Base-by-base conservation (phyloP, 2,113 vertebrate species). In the Nerophis lumbriciformis region DNA sequence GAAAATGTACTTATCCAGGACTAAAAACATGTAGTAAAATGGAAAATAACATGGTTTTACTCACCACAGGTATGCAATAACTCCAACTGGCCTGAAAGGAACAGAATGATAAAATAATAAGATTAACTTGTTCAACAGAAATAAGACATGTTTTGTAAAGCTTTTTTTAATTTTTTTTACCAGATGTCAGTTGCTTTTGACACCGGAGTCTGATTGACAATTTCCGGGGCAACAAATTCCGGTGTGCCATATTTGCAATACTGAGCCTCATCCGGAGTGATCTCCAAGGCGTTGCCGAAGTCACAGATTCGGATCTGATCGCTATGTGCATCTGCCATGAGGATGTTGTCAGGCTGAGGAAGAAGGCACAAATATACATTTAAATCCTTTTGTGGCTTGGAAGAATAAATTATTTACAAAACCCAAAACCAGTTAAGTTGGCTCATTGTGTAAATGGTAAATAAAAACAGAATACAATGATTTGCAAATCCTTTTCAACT, bases 191-290 rank as follows among this genome's bases (percentile, higher is more conserved):
- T 94, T 83, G 94, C 94, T 15, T 90, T 89, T 67, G 94, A 95
- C 61, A 99, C 89, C 0, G 97, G 95, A 10, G 90, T 93, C 89
- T 99, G 96, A 86, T 94, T 95, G 67, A 98, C 93, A 15, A 99
- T 95, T 90, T 99, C 97, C 0, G 97, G 96, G 0, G 95, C 90
- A 53, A 98, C 93, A 0, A 98, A 99, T 88, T 99, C 97, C 0
- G 96, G 97, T 0, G 95, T 98, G 72, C 97, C 96, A 0, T 95
- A 98, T 62, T 93, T 95, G 89, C 94, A 96, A 82, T 95, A 99
- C 69, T 97, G 95, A 1, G 91, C 87, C 54, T 96, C 95, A 8
- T 91, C 92, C 0, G 90, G 89, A 0, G 78, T 95, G 75, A 97
- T 52, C 55, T 88, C 90, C 66, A 96, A 84, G 0, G 96, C 93